Evolutionary conservation across 2,797 vertebrate genomes (phyloP).

Genomic region (Tragopan temminckii): DNA sequence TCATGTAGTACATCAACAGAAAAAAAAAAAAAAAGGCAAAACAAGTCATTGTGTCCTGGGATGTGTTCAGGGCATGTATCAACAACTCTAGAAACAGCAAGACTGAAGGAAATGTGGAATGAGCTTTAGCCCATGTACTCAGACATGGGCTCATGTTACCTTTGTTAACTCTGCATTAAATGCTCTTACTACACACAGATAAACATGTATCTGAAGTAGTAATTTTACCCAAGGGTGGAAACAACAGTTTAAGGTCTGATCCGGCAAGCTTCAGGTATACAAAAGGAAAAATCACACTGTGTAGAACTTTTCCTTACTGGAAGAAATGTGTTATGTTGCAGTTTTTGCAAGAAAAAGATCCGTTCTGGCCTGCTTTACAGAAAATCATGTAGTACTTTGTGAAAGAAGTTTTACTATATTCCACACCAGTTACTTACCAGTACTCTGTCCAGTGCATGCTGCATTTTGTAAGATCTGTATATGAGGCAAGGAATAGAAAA

Average conservation of each 20-base stretch:
- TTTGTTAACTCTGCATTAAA: background rate
- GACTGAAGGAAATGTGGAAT: background rate
- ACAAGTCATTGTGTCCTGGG: background rate
- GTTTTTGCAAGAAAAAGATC: background rate
- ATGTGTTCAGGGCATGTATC: background rate
- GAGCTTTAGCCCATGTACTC: background rate
- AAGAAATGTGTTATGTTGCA: background rate
- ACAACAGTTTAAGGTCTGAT: background rate
- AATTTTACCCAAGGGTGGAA: background rate
- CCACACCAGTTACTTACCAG: background rate
- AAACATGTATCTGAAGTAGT: background rate
- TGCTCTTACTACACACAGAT: background rate
- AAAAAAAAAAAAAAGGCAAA: slow-evolving; percentile 8
- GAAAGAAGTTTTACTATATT: background rate
- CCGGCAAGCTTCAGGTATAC: background rate
- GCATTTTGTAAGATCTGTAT: background rate
- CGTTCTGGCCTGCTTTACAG: slow-evolving; percentile 1
- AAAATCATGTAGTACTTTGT: background rate
- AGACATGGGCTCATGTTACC: background rate
- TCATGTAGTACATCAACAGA: background rate
- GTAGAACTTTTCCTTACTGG: background rate
- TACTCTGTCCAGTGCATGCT: background rate
- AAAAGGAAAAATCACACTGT: background rate
- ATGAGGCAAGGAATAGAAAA: background rate
- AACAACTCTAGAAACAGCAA: background rate